phyloP scores from a whole-genome alignment of 1,140 invertebrate genomes.

The Drosophila lowei region DNA sequence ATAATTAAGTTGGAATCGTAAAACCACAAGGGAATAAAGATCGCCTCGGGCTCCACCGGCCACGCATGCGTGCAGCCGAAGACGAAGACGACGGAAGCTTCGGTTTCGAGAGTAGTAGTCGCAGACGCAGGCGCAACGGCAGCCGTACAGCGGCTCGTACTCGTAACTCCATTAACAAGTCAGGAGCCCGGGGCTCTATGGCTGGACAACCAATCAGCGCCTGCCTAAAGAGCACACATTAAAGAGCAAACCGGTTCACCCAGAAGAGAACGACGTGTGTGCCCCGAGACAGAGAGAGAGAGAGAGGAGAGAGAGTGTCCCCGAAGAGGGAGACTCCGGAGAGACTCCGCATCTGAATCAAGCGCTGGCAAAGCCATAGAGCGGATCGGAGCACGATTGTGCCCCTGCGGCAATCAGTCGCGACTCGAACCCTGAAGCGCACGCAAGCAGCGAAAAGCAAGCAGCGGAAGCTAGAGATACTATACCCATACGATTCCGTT shows the following conservation, averaged over 20 bases:
- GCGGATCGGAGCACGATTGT: conserved; percentile 38
- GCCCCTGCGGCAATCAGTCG: conserved; percentile 74
- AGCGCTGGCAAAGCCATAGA: conserved; percentile 27
- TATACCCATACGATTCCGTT: conserved; percentile 10
- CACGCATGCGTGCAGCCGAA: conserved; percentile 57
- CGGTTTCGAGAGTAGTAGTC: conserved; percentile 10
- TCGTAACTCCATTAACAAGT: conserved; percentile 71
- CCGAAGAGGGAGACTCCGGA: not conserved
- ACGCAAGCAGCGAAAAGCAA: conserved; percentile 57
- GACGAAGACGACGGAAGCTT: conserved; percentile 25
- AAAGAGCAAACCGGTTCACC: conserved; percentile 69
- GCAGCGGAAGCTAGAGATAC: conserved; percentile 32
- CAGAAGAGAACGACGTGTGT: conserved; percentile 31
- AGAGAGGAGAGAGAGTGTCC: not conserved
- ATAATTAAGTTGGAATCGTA: conserved; percentile 81
- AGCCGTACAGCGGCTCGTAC: not conserved
- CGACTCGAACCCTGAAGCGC: conserved; percentile 71
- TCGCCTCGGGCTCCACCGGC: conserved; percentile 45
- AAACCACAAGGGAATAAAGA: conserved; percentile 39
- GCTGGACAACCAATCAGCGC: conserved; percentile 65
- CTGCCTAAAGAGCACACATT: conserved; percentile 57
- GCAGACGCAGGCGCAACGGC: conserved; percentile 23
- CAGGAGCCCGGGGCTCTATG: conserved; percentile 48
- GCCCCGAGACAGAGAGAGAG: conserved; percentile 5
- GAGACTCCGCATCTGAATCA: not conserved